A percentile compares a stretch with the other conserved stretches of the same genome.
These are phyloP conservation scores for Calycopis cecrops DNA, from an alignment of 1,140 invertebrate species.

Conservation along the genomic window DNA sequence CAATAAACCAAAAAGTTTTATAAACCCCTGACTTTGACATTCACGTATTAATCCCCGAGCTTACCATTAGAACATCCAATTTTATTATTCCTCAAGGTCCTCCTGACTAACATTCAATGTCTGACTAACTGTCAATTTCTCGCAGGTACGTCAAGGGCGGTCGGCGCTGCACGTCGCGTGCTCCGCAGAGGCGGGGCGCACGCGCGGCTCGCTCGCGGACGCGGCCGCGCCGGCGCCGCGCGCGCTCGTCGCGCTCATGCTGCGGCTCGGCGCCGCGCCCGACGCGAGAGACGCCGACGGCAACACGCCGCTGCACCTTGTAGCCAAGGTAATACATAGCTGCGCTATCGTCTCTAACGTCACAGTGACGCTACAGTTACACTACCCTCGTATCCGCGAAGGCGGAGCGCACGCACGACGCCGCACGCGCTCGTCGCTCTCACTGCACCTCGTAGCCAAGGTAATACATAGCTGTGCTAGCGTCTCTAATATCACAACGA, in stretches of 20 bases:
- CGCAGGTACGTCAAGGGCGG: slow-evolving; percentile 79
- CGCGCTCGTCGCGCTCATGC: slow-evolving; percentile 82
- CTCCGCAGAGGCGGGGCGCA: slow-evolving; percentile 73
- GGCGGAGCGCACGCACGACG: too few relatives aligned
- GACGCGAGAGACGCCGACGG: slow-evolving; percentile 84
- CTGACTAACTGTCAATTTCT: not conserved
- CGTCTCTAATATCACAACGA: too few relatives aligned
- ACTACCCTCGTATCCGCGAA: too few relatives aligned
- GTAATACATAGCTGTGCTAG: too few relatives aligned
- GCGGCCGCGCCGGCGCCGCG: slow-evolving; percentile 77
- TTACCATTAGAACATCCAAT: too few relatives aligned
- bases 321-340: slow-evolving; percentile 65
- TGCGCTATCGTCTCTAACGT: too few relatives aligned
- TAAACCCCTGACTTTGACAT: too few relatives aligned
- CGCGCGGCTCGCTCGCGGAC: slow-evolving; percentile 77
- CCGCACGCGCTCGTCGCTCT: slow-evolving; percentile 79
- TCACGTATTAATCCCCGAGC: too few relatives aligned
- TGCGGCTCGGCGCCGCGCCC: slow-evolving; percentile 88
- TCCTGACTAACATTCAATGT: too few relatives aligned
- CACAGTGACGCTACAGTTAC: too few relatives aligned
- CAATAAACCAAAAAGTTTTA: too few relatives aligned
- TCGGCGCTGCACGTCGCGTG: slow-evolving; percentile 91
- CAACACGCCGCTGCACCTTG: slow-evolving; percentile 90
- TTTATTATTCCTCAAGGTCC: too few relatives aligned
- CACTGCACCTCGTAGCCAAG: slow-evolving; percentile 84